Conservation (phyloP, 2,113 vertebrate genomes). For the Todiramphus saurophagus region DNA sequence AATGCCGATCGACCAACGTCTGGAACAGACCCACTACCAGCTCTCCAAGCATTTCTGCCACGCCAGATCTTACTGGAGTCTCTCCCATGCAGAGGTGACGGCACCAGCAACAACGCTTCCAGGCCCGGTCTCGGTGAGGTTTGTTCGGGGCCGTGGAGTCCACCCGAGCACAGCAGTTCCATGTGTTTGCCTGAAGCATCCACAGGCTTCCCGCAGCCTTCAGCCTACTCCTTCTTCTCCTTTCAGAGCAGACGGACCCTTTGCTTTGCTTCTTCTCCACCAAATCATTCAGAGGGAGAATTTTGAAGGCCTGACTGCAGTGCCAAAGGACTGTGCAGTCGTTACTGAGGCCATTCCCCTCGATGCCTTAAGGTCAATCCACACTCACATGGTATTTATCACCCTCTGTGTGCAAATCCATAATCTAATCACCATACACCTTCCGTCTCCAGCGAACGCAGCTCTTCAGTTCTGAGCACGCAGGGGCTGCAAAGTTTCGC, state of each 20-base stretch:
- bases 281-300: not conserved
- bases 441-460: not conserved
- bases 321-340: not conserved
- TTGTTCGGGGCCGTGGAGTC: not conserved
- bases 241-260: not conserved
- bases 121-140: not conserved
- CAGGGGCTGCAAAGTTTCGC: not conserved
- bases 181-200: not conserved
- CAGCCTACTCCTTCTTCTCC: not conserved
- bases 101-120: not conserved
- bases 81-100: not conserved
- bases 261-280: not conserved
- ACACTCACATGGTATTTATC: not conserved
- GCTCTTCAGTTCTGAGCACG: not conserved
- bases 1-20: not conserved
- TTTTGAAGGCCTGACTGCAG: not conserved
- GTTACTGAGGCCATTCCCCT: not conserved
- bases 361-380: not conserved
- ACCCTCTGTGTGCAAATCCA: not conserved
- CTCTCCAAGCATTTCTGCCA: not conserved
- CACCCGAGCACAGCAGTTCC: rapidly evolving
- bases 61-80: not conserved
- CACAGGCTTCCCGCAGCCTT: not conserved
- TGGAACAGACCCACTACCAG: not conserved
- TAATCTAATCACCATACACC: not conserved